Base-by-base conservation (phyloP, 2,797 vertebrate species). In the Eulemur albifrons region DNA sequence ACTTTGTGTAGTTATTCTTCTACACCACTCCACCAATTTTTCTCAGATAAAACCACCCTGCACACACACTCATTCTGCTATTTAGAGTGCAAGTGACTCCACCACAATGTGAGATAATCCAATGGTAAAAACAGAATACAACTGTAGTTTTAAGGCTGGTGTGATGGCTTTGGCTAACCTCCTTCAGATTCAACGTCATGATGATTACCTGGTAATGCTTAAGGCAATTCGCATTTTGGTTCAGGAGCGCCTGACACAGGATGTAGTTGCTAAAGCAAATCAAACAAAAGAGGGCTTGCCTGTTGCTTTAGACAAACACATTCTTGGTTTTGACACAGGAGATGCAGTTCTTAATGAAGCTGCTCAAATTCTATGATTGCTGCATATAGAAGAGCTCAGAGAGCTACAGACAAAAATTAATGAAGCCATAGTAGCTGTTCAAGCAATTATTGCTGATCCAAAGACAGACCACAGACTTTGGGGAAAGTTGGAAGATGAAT, bases 351-450 rank as follows among this genome's bases (percentile, higher is more conserved):
- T 99, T 95, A 99, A 99, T 3, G 99, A 99, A 94, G 99, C 99
- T 0, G 99, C 99, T 61, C 99, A 99, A 21, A 99, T 99, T 73
- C 98, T 99, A 7, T 99, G 99, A 1, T 98, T 99, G 97, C 99
- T 99, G 97, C 99, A 99, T 97, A 99, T 99, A 96, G 99, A 99
- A 98, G 99, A 99, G 98, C 99, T 99, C 90, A 98, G 99, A 48
- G 99, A 99, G 98, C 99, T 99, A 91, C 99, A 99, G 94, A 99
- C 99, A 0, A 99, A 99, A 97, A 99, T 99, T 93, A 99, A 99
- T 38, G 99, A 99, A 93, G 99, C 99, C 89, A 99, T 99, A 7
- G 99, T 99, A 14, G 99, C 99, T 0, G 99, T 99, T 5, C 99
- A 99, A 98, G 99, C 99, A 32, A 99, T 99, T 96, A 99, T 99